Conservation (phyloP, 2,888 invertebrate genomes). For the Cephus pulcher region DNA sequence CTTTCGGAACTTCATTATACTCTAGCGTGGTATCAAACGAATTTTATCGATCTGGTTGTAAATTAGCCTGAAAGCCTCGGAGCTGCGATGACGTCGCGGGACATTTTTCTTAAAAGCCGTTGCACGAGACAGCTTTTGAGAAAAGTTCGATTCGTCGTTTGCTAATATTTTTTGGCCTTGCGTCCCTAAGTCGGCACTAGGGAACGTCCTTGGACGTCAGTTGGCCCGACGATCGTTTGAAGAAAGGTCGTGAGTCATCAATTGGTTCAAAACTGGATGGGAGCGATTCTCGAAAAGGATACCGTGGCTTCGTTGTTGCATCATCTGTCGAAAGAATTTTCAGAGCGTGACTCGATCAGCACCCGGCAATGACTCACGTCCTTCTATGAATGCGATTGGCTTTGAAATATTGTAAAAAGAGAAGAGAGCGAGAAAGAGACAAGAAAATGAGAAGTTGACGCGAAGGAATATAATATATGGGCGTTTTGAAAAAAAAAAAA, state of each 20-base stretch:
- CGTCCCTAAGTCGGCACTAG: not conserved
- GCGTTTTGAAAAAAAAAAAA: not conserved
- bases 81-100: not conserved
- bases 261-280: not conserved
- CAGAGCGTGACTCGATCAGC: constrained; percentile 5
- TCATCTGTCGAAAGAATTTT: constrained; percentile 2
- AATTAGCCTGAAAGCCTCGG: not conserved
- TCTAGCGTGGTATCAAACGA: not conserved
- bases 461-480: constrained; percentile 12
- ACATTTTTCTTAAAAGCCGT: not conserved
- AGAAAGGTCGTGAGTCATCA: constrained; percentile 6
- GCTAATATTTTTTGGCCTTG: not conserved
- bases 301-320: not conserved
- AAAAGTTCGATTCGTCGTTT: not conserved
- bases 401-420: constrained; percentile 2
- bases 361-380: constrained; percentile 7
- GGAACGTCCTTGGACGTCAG: not conserved
- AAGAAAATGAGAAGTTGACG: constrained; percentile 1
- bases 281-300: constrained; percentile 4
- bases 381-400: not conserved
- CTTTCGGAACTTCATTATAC: too few relatives aligned
- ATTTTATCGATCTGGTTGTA: not conserved
- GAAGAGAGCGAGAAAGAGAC: constrained; percentile 4
- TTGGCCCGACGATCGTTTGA: not conserved
- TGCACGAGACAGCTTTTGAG: too few relatives aligned